A percentile compares a stretch with the other conserved stretches of the same genome.
Evolutionary conservation across 2,888 invertebrate genomes (phyloP).

Genomic region (Epinotia nisella): DNA sequence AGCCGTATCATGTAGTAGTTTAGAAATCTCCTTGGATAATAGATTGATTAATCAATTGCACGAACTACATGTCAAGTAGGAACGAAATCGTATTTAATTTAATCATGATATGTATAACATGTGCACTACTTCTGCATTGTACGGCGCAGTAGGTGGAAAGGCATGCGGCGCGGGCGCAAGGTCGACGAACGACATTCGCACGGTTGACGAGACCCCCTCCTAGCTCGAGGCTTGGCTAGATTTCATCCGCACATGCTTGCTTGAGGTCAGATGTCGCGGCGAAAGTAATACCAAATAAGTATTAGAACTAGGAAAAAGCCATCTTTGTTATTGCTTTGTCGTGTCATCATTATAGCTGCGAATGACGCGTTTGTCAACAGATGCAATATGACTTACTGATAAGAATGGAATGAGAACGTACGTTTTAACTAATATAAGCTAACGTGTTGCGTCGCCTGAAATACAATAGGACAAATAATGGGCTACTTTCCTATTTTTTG

Average conservation of each 20-base stretch:
- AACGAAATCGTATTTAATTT: conserved; percentile 3
- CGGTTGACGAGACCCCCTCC: conserved; percentile 59
- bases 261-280: conserved; percentile 12
- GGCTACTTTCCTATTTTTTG: no score
- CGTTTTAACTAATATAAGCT: background rate
- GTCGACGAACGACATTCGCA: conserved; percentile 84
- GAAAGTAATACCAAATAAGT: conserved; percentile 15
- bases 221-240: conserved; percentile 22
- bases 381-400: no score
- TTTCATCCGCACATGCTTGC: conserved; percentile 32
- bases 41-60: background rate
- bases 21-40: background rate
- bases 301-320: background rate
- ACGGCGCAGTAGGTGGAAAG: conserved; percentile 75
- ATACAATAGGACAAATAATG: background rate
- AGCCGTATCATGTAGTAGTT: background rate
- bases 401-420: background rate
- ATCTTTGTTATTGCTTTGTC: background rate
- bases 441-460: background rate
- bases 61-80: background rate
- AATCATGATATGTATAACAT: conserved; percentile 13
- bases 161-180: conserved; percentile 74
- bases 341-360: background rate
- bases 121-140: conserved; percentile 46
- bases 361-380: no score